Evolutionary conservation across 2,113 vertebrate genomes (phyloP).

Genomic region (Rattus rattus): DNA sequence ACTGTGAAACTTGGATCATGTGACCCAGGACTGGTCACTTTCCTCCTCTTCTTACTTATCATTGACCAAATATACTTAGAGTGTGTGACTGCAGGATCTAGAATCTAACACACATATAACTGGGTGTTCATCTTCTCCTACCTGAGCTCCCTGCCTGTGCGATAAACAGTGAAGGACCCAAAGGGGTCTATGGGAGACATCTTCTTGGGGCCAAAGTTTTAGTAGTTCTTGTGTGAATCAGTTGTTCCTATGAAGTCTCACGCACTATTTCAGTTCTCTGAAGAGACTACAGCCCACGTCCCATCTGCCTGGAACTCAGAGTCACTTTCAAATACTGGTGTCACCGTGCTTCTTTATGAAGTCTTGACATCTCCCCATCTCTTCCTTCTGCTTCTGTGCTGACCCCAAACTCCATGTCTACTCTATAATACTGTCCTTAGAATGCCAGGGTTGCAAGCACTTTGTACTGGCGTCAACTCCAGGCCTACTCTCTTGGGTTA

Average conservation of each 20-base stretch:
- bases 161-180: background rate
- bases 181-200: no score
- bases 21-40: background rate
- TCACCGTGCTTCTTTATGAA: background rate
- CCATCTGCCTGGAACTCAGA: background rate
- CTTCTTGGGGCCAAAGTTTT: no score
- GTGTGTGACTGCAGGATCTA: background rate
- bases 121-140: background rate
- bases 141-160: background rate
- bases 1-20: no score
- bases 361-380: fast-evolving
- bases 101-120: fast-evolving
- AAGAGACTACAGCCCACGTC: no score
- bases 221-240: no score
- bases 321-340: background rate
- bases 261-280: fast-evolving
- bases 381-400: background rate
- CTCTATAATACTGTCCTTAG: background rate
- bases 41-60: background rate
- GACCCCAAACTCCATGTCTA: background rate
- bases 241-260: background rate
- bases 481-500: background rate
- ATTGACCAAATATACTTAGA: background rate
- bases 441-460: background rate
- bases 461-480: background rate